Base-by-base conservation (phyloP, 2,113 vertebrate species). In the Bubalus kerabau region DNA sequence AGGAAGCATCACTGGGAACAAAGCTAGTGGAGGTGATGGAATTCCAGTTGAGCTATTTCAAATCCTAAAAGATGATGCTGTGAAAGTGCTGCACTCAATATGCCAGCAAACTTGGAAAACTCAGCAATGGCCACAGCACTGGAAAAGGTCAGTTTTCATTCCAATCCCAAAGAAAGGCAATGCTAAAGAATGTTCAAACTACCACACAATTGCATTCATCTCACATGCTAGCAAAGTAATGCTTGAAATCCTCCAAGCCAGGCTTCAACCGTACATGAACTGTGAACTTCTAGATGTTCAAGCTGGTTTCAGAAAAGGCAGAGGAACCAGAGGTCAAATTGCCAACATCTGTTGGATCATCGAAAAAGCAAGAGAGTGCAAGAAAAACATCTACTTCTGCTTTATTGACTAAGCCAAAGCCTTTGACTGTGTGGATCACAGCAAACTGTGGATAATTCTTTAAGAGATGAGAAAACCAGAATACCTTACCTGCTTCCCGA, bases 351-450 rank as follows among this genome's bases (percentile, higher is more conserved):
- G 4, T 5, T n/a, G 64, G 64, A n/a, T 67, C 64, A 36, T n/a
- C 2, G 2, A 19, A n/a, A 67, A 67, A n/a, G 64, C 4, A 0
- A 67, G 16, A 67, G 32, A 67, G 16, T 67, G 32, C 4, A 16
- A 67, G 8, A n/a, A 67, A n/a, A 67, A n/a, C 64, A n/a, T 67
- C 32, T n/a, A 67, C 4, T 67, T n/a, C 16, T n/a, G 64, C 64
- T 19, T 67, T 67, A n/a, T 19, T 67, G 16, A 67, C 32, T 67
- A n/a, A 19, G 16, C 62, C 32, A 67, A 19, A 67, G 62, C 32
- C 32, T 67, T 67, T n/a, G 62, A 67, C 32, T 67, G 62, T 19
- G 32, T 67, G 62, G 62, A 10, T 67, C 62, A n/a, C 62, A 67
- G 8, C 8, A 67, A 67, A 67, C 62, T 67, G 62, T 67, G 16